phyloP scores from a whole-genome alignment of 2,888 invertebrate genomes.

The Dilophus febrilis region DNA sequence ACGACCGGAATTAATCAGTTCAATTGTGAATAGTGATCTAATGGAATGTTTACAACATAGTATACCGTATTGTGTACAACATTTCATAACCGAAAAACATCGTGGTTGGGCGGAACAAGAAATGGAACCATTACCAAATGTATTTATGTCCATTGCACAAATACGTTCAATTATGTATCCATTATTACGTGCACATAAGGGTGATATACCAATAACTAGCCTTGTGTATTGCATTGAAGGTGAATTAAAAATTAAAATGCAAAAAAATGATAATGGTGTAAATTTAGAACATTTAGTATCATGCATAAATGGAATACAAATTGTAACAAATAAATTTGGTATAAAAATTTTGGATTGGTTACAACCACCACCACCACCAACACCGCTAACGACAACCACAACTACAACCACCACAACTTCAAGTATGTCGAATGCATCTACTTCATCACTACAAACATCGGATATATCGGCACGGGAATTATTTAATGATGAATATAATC shows the following conservation, averaged over 20 bases:
- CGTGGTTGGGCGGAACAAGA: slow-evolving; percentile 66
- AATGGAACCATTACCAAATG: slow-evolving; percentile 42
- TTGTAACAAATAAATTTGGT: slow-evolving; percentile 29
- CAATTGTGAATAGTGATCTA: slow-evolving; percentile 31
- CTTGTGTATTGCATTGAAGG: slow-evolving; percentile 27
- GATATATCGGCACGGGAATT: too few species aligned
- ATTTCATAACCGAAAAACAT: slow-evolving; percentile 38
- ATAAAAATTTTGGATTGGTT: slow-evolving; percentile 22
- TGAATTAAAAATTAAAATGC: slow-evolving; percentile 21
- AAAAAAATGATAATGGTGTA: slow-evolving; percentile 45
- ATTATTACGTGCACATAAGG: slow-evolving; percentile 23
- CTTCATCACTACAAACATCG: too few species aligned
- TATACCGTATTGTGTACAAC: slow-evolving; percentile 46
- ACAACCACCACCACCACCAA: too few species aligned
- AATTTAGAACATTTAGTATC: slow-evolving; percentile 80
- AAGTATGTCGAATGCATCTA: too few species aligned
- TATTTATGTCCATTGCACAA: slow-evolving; percentile 29
- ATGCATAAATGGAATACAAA: slow-evolving; percentile 54
- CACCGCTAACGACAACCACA: too few species aligned
- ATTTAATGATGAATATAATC: not conserved
- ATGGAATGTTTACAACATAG: slow-evolving; percentile 32
- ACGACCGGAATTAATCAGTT: slow-evolving; percentile 40
- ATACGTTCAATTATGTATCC: slow-evolving; percentile 26
- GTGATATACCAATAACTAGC: slow-evolving; percentile 28
- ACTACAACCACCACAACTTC: too few species aligned